Conservation (phyloP, 1,140 invertebrate genomes). For the Lordiphosa collinella region DNA sequence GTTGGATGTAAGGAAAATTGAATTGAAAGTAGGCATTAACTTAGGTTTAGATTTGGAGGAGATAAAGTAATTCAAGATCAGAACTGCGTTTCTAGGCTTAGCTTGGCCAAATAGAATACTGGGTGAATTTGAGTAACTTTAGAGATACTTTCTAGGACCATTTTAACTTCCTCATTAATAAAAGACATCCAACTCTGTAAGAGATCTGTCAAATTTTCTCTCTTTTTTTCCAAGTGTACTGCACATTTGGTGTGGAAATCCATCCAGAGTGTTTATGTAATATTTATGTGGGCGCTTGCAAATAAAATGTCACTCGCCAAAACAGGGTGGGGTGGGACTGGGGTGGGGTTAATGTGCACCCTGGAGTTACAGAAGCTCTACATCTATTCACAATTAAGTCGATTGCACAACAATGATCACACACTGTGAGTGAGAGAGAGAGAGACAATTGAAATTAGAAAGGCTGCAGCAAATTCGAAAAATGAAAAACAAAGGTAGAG, state of each 20-base stretch:
- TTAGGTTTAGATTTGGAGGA: too few species aligned
- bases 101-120: too few species aligned
- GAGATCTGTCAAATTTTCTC: neutral
- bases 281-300: conserved; percentile 31
- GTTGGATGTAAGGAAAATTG: too few species aligned
- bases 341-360: neutral
- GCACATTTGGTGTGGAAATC: conserved; percentile 41
- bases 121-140: too few species aligned
- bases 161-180: too few species aligned
- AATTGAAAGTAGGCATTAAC: too few species aligned
- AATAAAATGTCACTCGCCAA: conserved; percentile 37
- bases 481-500: conserved; percentile 59
- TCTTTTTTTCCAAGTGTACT: neutral
- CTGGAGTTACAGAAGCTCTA: conserved; percentile 14
- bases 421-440: conserved; percentile 1
- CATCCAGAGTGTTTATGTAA: conserved; percentile 49
- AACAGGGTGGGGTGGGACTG: conserved; percentile 5
- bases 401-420: conserved; percentile 57
- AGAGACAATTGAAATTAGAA: conserved; percentile 74
- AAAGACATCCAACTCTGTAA: too few species aligned
- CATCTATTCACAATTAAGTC: conserved; percentile 45
- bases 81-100: too few species aligned
- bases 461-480: conserved; percentile 51
- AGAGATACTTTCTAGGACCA: too few species aligned
- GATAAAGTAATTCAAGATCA: too few species aligned